Base-by-base conservation (phyloP, 1,140 invertebrate genomes). In the Globodera rostochiensis region DNA sequence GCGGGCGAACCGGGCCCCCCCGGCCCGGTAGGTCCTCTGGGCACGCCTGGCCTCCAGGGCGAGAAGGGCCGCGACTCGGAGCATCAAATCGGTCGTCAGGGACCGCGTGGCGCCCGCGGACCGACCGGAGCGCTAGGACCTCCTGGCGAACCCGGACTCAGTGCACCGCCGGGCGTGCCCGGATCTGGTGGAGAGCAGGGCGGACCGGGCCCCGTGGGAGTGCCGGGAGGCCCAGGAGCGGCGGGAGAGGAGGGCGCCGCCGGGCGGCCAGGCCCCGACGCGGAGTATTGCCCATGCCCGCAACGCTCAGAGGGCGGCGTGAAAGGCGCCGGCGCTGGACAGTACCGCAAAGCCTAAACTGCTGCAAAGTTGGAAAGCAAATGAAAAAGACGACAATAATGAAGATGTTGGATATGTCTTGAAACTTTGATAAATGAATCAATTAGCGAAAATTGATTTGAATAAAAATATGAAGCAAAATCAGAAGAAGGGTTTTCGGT, bases 1-100 rank as follows among this genome's bases (percentile, higher is more conserved):
- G 80, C 77, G 64, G 81, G 84, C 76, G 82, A 85, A 50, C 77
- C 78, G 66, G 85, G 85, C 25, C 77, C 85, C 15, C 82, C 82
- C 6, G 77, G 77, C 4, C 77, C 77, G 13, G 64, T 78, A 1
- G 77, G 77, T 15, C 77, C 77, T 0, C 45, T 70, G 25, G 77
- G 77, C 5, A 53, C 64, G 9, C 60, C 77, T n/a, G 77, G 77
- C 25, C 47, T 53, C 5, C 64, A 78, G 50, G 77, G 66, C 21
- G 69, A 57, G 50, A 36, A 69, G 66, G 46, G 25, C 13, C n/a
- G 13, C 50, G 70, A 49, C 60, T 36, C 13, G 66, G 64, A 77
- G 47, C 47, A 77, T 15, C 70, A 25, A 66, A 36, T 69, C 69
- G 77, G 77, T 25, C 46, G 64, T 15, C 53, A 78, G 45, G 77